These are phyloP conservation scores for Drosophila parthenogenetica DNA, from an alignment of 2,888 invertebrate genomes.

Conservation along the genomic window DNA sequence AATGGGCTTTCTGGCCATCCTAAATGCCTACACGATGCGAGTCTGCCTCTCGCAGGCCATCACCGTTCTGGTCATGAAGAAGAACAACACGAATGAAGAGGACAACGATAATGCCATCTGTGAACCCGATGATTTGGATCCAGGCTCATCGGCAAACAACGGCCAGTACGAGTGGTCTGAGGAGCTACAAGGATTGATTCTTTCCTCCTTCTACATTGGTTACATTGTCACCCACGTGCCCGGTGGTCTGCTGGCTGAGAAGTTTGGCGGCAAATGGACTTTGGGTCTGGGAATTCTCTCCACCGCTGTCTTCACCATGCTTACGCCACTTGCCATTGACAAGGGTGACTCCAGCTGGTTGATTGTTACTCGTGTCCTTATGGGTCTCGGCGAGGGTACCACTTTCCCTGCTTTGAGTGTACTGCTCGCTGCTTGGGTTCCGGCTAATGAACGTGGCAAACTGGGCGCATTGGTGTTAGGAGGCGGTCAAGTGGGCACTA, in stretches of 20 bases:
- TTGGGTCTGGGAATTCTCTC: constrained; percentile 92
- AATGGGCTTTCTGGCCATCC: constrained; percentile 90
- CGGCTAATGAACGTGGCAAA: constrained; percentile 90
- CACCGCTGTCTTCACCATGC: constrained; percentile 92
- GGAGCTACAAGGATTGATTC: constrained; percentile 90
- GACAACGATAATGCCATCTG: constrained; percentile 67
- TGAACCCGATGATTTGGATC: constrained; percentile 67
- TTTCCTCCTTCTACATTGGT: constrained; percentile 94
- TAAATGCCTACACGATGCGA: constrained; percentile 91
- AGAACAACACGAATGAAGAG: constrained; percentile 60
- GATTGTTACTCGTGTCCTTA: constrained; percentile 90
- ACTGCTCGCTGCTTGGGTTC: constrained; percentile 92
- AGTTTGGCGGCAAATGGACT: constrained; percentile 94
- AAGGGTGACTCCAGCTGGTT: constrained; percentile 88
- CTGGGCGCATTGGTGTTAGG: constrained; percentile 93
- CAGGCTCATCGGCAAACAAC: constrained; percentile 22
- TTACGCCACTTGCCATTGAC: constrained; percentile 91
- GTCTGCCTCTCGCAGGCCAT: constrained; percentile 90
- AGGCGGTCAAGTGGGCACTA: constrained; percentile 89
- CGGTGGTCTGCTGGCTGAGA: constrained; percentile 92
- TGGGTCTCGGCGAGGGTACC: constrained; percentile 94
- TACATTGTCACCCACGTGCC: constrained; percentile 93
- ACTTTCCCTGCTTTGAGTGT: constrained; percentile 94
- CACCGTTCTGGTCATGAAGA: constrained; percentile 88
- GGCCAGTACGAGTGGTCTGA: constrained; percentile 88